phyloP scores from a whole-genome alignment of 2,113 vertebrate genomes.

The Thermophis baileyi region DNA sequence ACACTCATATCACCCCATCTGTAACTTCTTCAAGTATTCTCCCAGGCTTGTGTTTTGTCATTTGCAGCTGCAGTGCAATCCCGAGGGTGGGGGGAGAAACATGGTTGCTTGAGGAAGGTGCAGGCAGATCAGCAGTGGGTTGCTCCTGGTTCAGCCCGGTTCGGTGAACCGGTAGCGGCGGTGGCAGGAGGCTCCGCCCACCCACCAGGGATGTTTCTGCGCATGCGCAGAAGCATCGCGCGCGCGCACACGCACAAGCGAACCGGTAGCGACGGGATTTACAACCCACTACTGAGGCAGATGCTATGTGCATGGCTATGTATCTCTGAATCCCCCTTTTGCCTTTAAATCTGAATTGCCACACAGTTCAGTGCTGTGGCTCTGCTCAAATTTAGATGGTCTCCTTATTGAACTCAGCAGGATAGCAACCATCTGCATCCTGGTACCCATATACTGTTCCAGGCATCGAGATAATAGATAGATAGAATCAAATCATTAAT shows the following conservation, averaged over 20 bases:
- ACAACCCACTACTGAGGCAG: too few relatives aligned
- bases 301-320: neutral
- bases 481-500: neutral
- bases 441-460: neutral
- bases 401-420: neutral
- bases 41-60: neutral
- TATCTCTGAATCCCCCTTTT: neutral
- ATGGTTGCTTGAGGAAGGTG: neutral
- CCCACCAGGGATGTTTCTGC: too few relatives aligned
- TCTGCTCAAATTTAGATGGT: neutral
- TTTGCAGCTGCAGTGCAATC: neutral
- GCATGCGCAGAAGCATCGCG: too few relatives aligned
- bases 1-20: neutral
- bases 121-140: too few relatives aligned
- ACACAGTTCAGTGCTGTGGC: neutral
- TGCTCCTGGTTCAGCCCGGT: too few relatives aligned
- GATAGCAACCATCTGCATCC: neutral
- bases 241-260: too few relatives aligned
- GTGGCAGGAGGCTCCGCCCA: too few relatives aligned
- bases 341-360: neutral
- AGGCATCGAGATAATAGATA: neutral
- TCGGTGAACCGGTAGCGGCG: too few relatives aligned
- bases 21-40: neutral
- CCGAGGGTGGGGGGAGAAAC: rapidly evolving
- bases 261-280: too few relatives aligned